Base-by-base conservation (phyloP, 2,113 vertebrate species). In the Anthoscopus minutus region DNA sequence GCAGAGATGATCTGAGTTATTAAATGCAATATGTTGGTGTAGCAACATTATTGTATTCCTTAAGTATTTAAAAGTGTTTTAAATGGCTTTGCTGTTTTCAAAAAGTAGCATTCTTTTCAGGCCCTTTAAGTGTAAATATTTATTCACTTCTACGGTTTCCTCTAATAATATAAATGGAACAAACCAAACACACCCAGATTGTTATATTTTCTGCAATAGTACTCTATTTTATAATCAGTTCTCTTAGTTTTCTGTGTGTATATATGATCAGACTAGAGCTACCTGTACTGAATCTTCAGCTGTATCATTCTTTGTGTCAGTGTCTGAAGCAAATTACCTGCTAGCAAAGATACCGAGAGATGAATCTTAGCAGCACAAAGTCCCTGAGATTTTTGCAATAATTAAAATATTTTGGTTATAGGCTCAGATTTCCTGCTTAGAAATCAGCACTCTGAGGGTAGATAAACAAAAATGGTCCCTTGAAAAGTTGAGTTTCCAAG, bases 361-460 rank as follows among this genome's bases (percentile, higher is more conserved):
- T 81, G 71, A 74, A 83, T 96, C 69, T 85, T 94, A 83, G 93
- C 67, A 94, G 90, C 30, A 50, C 62, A 15, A 86, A 56, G 86
- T 93, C 84, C 86, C 82, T 93, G 94, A 96, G 85, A 81, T 79
- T 77, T 82, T 60, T 88, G 57, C 74, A 82, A 13, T 40, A 77
- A 74, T 85, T 72, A 81, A 76, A 90, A 44, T 45, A 27, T 44
- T 91, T 58, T 77, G 5, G 13, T 42, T 51, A 11, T 20, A 73
- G 70, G 57, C 50, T 65, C 73, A 56, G n/a, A 24, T 90, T 20
- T 70, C 50, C 31, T 60, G 16, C 27, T 37, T 44, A 40, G 72
- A 71, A 71, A 70, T 61, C 33, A 61, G 37, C 53, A n/a, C 47
- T 70, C 35, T 80, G 89, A 61, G 62, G 77, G 27, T 54, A 79